Evolutionary conservation across 2,888 invertebrate species (phyloP).

Genomic region (Chaitophorus viminalis): DNA sequence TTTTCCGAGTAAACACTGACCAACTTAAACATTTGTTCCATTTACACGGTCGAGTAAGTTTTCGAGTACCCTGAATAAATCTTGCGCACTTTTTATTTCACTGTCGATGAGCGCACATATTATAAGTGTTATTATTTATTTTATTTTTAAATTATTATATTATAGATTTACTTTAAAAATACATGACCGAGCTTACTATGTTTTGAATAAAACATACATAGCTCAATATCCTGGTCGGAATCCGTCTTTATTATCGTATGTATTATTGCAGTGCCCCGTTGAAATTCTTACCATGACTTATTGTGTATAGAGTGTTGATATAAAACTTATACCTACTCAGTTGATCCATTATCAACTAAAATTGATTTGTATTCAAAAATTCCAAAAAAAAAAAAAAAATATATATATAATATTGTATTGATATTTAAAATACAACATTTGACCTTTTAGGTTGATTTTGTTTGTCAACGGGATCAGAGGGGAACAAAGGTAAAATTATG

Average conservation of each 20-base stretch:
- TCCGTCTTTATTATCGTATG: background rate
- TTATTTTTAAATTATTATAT: no score
- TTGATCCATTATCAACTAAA: background rate
- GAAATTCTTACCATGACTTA: background rate
- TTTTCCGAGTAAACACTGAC: background rate
- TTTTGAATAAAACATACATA: no score
- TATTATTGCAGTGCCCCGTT: no score
- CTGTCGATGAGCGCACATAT: background rate
- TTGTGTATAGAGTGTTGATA: background rate
- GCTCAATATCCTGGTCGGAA: no score
- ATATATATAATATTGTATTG: slow-evolving; percentile 18
- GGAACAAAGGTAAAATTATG: slow-evolving; percentile 56
- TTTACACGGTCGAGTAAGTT: background rate
- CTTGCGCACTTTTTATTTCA: background rate
- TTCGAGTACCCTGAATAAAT: background rate
- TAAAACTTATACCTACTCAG: background rate
- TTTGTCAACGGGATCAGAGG: slow-evolving; percentile 57
- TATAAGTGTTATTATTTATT: no score
- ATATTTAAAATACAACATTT: slow-evolving; percentile 52
- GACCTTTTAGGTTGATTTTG: slow-evolving; percentile 60
- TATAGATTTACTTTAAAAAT: no score
- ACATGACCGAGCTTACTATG: no score
- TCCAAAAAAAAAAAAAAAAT: slow-evolving; percentile 34
- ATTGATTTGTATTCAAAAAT: slow-evolving; percentile 1
- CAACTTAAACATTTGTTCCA: background rate